Base-by-base conservation (phyloP, 1,140 invertebrate genomes). In the Apis mellifera region DNA sequence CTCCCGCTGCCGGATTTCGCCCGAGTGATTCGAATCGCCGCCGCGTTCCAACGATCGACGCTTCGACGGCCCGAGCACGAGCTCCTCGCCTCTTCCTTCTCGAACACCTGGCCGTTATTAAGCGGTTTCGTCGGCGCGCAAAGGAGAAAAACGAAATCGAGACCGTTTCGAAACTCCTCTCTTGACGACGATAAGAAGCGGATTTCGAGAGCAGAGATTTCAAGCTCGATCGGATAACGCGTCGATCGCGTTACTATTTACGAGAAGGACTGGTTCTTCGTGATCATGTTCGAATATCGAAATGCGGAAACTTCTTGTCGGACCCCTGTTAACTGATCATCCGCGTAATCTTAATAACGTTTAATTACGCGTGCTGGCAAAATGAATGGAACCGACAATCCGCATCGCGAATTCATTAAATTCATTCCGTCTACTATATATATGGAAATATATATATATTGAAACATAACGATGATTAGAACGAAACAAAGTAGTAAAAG, bases 341-440 rank as follows among this genome's bases (percentile, higher is more conserved):
- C 62, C 23, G 12, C 42, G 72, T 81, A 75, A 81, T 81, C 79
- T 81, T 75, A 81, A 81, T 75, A 81, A 54, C 79, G 72, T 81
- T 81, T 75, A 81, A 81, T 81, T 81, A 81, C 54, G 68, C 71
- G 79, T 75, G 54, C 79, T 62, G 42, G 59, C 26, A n/a, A 57
- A 75, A 75, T 68, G 62, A n/a, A 75, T 81, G 75, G 71, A 75
- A 81, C 3, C 62, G 70, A 70, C 78, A 26, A 74, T 74, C 52
- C 78, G 69, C 70, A 48, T 50, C 52, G 70, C 60, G 70, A 74
- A 71, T 69, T 48, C 78, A 23, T 72, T 48, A 26, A 60, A 74
- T 80, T 64, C 57, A 72, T 79, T n/a, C 26, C 26, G 26, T 1
- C 26, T 26, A n/a, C n/a, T n/a, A n/a, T n/a, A n/a, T n/a, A 26